A percentile compares a stretch with the other conserved stretches of the same genome.
Evolutionary conservation across 2,113 vertebrate genomes (phyloP).

Genomic region (Burhinus oedicnemus): DNA sequence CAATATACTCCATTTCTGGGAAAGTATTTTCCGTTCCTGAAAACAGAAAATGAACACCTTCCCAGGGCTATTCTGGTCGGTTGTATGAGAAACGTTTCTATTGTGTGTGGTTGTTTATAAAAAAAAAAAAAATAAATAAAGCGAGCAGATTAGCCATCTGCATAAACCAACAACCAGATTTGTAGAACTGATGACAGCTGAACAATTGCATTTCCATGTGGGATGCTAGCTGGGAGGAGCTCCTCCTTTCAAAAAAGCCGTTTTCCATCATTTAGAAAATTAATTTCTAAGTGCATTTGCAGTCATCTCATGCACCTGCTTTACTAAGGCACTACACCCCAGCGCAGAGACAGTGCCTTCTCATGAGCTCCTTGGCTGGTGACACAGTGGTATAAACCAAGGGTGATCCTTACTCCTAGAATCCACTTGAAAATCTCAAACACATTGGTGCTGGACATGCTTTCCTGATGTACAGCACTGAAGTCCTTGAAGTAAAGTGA

Average conservation of each 20-base stretch:
- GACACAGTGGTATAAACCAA: neutral
- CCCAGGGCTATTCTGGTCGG: neutral
- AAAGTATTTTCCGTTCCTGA: neutral
- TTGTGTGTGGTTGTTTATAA: neutral
- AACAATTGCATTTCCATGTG: neutral
- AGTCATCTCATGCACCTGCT: neutral
- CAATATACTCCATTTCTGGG: neutral
- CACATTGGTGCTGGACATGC: neutral
- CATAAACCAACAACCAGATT: neutral
- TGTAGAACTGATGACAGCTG: neutral
- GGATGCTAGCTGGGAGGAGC: neutral
- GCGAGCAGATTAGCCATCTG: neutral
- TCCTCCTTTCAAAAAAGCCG: neutral
- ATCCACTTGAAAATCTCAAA: neutral
- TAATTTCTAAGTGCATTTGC: neutral
- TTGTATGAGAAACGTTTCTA: neutral
- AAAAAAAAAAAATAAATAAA: neutral
- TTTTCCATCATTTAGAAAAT: neutral
- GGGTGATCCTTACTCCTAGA: neutral
- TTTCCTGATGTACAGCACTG: neutral
- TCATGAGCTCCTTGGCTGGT: neutral
- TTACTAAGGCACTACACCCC: neutral
- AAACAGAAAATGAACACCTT: neutral
- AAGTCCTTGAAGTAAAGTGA: neutral
- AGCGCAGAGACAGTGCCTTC: neutral